Percentiles rank a stretch among this genome's conserved stretches.
phyloP scores from a whole-genome alignment of 2,888 invertebrate genomes.

The Koerneria pararmatus region DNA sequence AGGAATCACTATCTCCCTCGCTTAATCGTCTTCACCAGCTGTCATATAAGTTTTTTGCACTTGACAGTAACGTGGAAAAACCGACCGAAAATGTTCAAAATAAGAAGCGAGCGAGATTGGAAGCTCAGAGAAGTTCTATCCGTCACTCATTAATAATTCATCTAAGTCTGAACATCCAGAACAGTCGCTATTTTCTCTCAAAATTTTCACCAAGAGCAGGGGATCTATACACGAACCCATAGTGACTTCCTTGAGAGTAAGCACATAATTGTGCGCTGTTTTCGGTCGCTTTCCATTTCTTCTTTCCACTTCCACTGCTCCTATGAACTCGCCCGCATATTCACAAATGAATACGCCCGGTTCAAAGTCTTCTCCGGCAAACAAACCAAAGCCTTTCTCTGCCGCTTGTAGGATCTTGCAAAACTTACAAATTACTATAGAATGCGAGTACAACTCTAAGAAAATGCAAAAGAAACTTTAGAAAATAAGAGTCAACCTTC shows the following conservation, averaged over 20 bases:
- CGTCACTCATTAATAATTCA: no score
- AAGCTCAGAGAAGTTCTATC: no score
- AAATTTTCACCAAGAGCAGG: background rate
- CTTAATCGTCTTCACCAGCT: no score
- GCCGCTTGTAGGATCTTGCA: background rate
- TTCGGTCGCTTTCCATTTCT: conserved; percentile 22
- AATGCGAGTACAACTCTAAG: no score
- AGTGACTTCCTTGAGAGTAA: conserved; percentile 44
- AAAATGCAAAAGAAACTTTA: no score
- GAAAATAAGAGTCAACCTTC: no score
- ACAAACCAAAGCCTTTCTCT: conserved; percentile 38
- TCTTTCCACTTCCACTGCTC: conserved; percentile 22
- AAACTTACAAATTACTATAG: conserved; percentile 6
- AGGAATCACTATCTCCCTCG: no score
- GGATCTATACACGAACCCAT: conserved; percentile 23
- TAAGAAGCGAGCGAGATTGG: no score
- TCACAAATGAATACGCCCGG: conserved; percentile 44
- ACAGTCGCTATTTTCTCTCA: background rate
- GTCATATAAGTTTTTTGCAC: no score
- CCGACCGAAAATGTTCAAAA: no score
- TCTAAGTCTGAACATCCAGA: no score
- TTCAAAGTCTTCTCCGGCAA: conserved; percentile 34
- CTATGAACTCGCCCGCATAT: conserved; percentile 37
- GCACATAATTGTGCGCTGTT: conserved; percentile 44
- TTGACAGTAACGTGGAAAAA: no score